Evolutionary conservation across 2,888 invertebrate genomes (phyloP).

Genomic region (Caenorhabditis macrosperma): DNA sequence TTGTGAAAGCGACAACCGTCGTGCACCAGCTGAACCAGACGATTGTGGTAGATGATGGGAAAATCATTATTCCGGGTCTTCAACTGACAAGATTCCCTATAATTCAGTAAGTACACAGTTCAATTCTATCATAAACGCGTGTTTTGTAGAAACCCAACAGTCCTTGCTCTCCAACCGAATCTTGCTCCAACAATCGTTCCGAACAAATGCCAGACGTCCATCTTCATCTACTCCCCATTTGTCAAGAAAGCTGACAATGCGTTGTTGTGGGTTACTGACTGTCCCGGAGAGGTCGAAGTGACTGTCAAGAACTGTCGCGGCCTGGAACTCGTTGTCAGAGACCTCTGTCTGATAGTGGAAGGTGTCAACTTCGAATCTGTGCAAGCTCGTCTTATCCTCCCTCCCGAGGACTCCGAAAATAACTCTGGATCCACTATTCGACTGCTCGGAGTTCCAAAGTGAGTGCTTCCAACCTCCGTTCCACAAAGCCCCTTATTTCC

Average conservation of each 20-base stretch:
- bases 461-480: background rate
- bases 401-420: constrained; percentile 60
- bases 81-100: constrained; percentile 77
- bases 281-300: constrained; percentile 65
- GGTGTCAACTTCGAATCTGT: constrained; percentile 76
- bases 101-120: constrained; percentile 65
- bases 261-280: constrained; percentile 75
- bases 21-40: constrained; percentile 63
- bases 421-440: constrained; percentile 65
- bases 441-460: constrained; percentile 72
- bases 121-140: background rate
- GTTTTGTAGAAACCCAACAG: constrained; percentile 69
- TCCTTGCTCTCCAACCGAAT: constrained; percentile 71
- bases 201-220: constrained; percentile 56
- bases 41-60: constrained; percentile 72
- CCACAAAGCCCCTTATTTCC: constrained; percentile 12
- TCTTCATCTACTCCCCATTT: constrained; percentile 79
- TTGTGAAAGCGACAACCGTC: constrained; percentile 56
- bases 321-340: constrained; percentile 66
- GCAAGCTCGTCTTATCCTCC: constrained; percentile 74
- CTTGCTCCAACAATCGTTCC: constrained; percentile 74
- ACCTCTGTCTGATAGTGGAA: constrained; percentile 72
- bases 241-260: constrained; percentile 65
- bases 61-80: constrained; percentile 76
- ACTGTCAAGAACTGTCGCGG: constrained; percentile 64